Evolutionary conservation across 2,888 invertebrate genomes (phyloP).

Genomic region (Diplazon laetatorius): DNA sequence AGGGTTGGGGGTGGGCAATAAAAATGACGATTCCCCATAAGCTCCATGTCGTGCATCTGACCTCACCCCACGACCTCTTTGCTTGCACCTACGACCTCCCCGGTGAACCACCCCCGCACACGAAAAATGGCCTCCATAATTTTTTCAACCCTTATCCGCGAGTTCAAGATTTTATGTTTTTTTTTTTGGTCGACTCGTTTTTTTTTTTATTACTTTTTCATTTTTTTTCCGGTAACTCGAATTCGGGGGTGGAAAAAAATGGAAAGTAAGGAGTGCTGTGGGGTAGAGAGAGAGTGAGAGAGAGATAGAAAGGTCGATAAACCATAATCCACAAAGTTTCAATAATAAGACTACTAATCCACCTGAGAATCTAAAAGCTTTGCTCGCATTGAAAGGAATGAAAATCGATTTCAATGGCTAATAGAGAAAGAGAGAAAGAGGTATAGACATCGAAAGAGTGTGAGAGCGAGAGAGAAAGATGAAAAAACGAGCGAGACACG

Average conservation of each 20-base stretch:
- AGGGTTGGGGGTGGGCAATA: constrained; percentile 43
- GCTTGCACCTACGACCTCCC: neutral
- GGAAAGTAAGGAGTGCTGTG: too few relatives aligned
- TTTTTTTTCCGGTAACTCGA: neutral
- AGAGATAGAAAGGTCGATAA: neutral
- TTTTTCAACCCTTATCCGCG: neutral
- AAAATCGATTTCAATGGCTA: constrained; percentile 14
- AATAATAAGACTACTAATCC: constrained; percentile 3
- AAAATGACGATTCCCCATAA: constrained; percentile 55
- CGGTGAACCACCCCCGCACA: too few relatives aligned
- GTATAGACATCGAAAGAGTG: neutral
- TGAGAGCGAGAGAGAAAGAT: constrained; percentile 6
- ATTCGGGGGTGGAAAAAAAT: too few relatives aligned
- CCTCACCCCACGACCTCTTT: neutral
- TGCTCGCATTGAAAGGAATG: neutral
- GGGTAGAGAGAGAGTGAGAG: too few relatives aligned
- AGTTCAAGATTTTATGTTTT: neutral
- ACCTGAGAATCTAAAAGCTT: constrained; percentile 2
- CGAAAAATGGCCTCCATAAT: constrained; percentile 12
- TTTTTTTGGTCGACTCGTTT: neutral
- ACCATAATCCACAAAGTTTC: neutral
- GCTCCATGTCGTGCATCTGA: constrained; percentile 26
- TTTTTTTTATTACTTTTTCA: neutral
- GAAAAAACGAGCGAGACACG: neutral
- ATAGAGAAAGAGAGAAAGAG: neutral